Evolutionary conservation across 2,888 invertebrate genomes (phyloP).

Genomic region (Apodemia mormo): DNA sequence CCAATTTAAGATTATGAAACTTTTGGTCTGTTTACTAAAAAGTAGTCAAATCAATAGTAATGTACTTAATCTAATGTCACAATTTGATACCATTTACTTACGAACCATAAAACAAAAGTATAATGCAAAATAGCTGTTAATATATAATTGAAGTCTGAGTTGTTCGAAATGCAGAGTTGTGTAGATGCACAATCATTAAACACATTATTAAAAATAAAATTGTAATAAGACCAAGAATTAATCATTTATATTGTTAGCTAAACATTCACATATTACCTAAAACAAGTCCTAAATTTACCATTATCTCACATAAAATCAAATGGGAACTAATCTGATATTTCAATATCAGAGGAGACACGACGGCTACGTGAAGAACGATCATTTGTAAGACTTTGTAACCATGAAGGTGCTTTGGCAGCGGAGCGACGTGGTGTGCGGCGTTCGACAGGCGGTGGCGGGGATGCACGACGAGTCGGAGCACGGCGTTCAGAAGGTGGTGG

Average conservation of each 20-base stretch:
- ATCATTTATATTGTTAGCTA: background rate
- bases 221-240: background rate
- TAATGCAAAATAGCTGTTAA: too few relatives aligned
- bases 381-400: slow-evolving; percentile 55
- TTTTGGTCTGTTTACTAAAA: too few relatives aligned
- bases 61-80: too few relatives aligned
- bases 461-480: slow-evolving; percentile 26
- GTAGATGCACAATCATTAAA: background rate
- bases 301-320: background rate
- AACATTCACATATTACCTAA: background rate
- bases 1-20: too few relatives aligned
- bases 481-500: slow-evolving; percentile 28
- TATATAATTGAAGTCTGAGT: too few relatives aligned
- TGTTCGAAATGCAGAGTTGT: too few relatives aligned
- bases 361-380: slow-evolving; percentile 48
- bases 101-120: too few relatives aligned
- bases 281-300: background rate
- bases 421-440: slow-evolving; percentile 68
- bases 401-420: slow-evolving; percentile 59
- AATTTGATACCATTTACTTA: too few relatives aligned
- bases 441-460: slow-evolving; percentile 43
- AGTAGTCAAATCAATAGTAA: too few relatives aligned
- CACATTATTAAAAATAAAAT: background rate
- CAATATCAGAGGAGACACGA: slow-evolving; percentile 59
- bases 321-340: slow-evolving; percentile 58